phyloP scores from a whole-genome alignment of 1,140 invertebrate species.

The Heliconius hermathena region DNA sequence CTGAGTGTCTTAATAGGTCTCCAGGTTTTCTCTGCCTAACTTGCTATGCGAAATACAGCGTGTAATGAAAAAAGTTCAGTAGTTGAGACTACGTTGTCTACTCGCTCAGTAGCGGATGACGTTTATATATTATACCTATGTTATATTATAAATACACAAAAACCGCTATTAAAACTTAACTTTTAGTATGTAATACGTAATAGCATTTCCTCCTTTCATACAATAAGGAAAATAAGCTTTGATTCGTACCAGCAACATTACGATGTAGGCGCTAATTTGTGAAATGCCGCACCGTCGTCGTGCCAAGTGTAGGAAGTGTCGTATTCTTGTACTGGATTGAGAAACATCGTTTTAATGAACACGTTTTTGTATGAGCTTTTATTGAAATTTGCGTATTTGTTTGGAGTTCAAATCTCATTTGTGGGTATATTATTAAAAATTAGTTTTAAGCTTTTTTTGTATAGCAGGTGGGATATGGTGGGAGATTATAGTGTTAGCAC shows the following conservation, averaged over 20 bases:
- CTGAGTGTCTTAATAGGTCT: too few relatives aligned
- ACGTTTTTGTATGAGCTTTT: neutral
- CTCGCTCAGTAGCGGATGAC: too few relatives aligned
- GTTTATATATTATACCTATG: too few relatives aligned
- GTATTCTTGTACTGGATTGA: neutral
- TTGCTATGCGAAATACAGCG: too few relatives aligned
- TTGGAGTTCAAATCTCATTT: neutral
- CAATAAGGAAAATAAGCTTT: slow-evolving; percentile 4
- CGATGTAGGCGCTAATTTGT: slow-evolving; percentile 18
- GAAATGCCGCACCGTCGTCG: slow-evolving; percentile 13
- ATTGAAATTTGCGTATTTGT: neutral
- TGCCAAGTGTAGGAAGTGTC: slow-evolving; percentile 14
- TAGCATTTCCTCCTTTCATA: slow-evolving; percentile 3
- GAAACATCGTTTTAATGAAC: slow-evolving; percentile 3
- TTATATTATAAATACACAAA: neutral
- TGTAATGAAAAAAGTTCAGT: too few relatives aligned
- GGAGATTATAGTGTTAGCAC: neutral
- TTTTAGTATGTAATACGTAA: neutral
- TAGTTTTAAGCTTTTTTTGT: too few relatives aligned
- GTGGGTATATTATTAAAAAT: neutral
- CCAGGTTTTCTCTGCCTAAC: too few relatives aligned
- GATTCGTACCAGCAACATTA: neutral
- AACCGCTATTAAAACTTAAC: neutral
- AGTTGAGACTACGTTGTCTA: too few relatives aligned
- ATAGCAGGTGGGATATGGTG: too few relatives aligned